Evolutionary conservation across 2,113 vertebrate genomes (phyloP).

Genomic region (Clarias macrocephalus): DNA sequence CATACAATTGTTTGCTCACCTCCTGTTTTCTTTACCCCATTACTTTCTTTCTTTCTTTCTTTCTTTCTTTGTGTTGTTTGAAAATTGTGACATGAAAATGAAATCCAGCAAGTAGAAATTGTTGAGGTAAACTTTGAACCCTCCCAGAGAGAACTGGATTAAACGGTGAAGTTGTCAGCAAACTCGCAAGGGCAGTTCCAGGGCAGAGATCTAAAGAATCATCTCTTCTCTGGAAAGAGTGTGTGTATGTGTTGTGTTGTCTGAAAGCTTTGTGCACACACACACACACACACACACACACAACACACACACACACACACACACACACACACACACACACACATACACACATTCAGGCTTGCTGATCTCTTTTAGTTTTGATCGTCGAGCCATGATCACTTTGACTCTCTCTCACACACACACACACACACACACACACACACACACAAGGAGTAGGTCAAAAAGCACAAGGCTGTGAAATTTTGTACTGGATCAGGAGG

Average conservation of each 20-base stretch:
- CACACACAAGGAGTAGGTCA: constrained; percentile 61
- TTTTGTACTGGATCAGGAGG: constrained; percentile 72
- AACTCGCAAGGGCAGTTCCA: constrained; percentile 74
- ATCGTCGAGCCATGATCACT: constrained; percentile 79
- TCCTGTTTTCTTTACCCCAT: no score
- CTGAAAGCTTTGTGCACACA: constrained; percentile 5
- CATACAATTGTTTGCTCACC: background rate
- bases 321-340: background rate
- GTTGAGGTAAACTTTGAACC: background rate
- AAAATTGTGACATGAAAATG: background rate
- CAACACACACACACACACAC: constrained; percentile 39
- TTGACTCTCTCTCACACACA: constrained; percentile 61
- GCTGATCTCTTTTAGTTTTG: constrained; percentile 79
- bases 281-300: no score
- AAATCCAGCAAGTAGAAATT: constrained; percentile 3
- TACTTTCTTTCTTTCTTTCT: background rate
- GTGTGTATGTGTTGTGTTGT: constrained; percentile 46
- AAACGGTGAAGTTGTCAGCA: constrained; percentile 49
- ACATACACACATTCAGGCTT: constrained; percentile 71
- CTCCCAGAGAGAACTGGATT: constrained; percentile 80
- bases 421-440: constrained; percentile 35
- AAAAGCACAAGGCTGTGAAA: constrained; percentile 79
- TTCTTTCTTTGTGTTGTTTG: background rate
- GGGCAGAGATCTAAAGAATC: constrained; percentile 80
- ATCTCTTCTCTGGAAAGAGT: background rate